A percentile compares a stretch with the other conserved stretches of the same genome.
Evolutionary conservation across 2,888 invertebrate genomes (phyloP).

Genomic region (Macrophya alboannulata): DNA sequence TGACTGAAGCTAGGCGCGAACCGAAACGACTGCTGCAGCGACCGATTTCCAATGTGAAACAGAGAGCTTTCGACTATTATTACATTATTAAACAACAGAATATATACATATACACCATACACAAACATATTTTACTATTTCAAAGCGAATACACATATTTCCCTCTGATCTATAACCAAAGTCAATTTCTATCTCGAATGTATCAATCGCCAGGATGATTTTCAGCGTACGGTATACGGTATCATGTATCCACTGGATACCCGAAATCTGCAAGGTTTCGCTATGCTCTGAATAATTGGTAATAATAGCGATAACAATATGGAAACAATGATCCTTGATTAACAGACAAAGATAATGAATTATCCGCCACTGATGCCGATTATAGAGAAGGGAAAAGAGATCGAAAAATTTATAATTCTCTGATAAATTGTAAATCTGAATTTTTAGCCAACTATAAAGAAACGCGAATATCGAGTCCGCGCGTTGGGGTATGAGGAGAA

Average conservation of each 20-base stretch:
- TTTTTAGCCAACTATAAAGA: background rate
- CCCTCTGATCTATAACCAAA: background rate
- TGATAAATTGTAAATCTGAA: background rate
- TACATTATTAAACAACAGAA: background rate
- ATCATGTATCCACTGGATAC: background rate
- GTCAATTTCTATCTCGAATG: background rate
- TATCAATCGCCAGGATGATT: background rate
- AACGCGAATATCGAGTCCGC: background rate
- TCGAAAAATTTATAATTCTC: too few relatives aligned
- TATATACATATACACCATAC: background rate
- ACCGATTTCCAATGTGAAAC: background rate
- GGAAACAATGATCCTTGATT: background rate
- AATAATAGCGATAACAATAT: background rate
- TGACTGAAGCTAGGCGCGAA: background rate
- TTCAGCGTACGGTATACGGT: background rate
- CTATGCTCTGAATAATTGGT: background rate
- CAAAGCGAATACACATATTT: background rate
- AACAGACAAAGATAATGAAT: too few relatives aligned
- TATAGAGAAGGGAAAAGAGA: too few relatives aligned
- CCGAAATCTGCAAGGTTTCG: background rate
- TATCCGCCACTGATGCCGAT: too few relatives aligned
- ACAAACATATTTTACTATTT: background rate
- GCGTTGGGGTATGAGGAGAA: background rate
- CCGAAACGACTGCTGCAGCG: constrained; percentile 2
- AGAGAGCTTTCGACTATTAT: constrained; percentile 2